Evolutionary conservation across 2,113 vertebrate species (phyloP), one percentile per base, ranked within the genome.

Genomic region (Telmatochromis brichardi): DNA sequence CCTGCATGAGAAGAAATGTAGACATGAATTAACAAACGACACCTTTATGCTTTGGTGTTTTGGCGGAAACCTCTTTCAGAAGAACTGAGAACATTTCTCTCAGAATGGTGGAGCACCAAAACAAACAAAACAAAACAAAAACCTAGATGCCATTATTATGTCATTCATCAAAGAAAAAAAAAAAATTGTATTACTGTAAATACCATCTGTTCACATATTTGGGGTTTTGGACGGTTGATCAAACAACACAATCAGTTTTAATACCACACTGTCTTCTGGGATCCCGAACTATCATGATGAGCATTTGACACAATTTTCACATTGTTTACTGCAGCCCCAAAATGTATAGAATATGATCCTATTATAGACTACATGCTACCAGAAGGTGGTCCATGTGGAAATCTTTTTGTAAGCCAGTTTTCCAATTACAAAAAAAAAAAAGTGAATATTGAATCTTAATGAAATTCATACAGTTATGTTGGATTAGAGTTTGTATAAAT

Each of bases 1-100:
- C 81, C 96, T 96, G 78, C 21, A 79, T 5, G 28, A 45, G 6
- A 28, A 23, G 5, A 51, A 12, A 63, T 63, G 17, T 63, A n/a
- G 17, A 63, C 19, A 37, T 33, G 19, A 28, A 65, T 65, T 21
- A 35, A 37, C 33, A 65, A 65, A 37, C 1, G 31, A 65, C 60
- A 12, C 17, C 60, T 65, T 65, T 37, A 37, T 65, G 33, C 19
- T 65, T 65, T 65, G 0, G 31, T 7, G 31, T n/a, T 12, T 65
- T 65, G 60, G 31, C 17, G 0, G 4, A 37, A 65, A 37, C 17
- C 60, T 65, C 60, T 65, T 65, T 65, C 33, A n/a, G 33, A 37
- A 65, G 60, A 35, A 12, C 4, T n/a, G 15, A 19, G 60, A 35
- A 65, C 4, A 65, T 65, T 65, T 65, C 9, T 65, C 17, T 33